Conservation (phyloP, 2,113 vertebrate genomes). For the Mugil cephalus region DNA sequence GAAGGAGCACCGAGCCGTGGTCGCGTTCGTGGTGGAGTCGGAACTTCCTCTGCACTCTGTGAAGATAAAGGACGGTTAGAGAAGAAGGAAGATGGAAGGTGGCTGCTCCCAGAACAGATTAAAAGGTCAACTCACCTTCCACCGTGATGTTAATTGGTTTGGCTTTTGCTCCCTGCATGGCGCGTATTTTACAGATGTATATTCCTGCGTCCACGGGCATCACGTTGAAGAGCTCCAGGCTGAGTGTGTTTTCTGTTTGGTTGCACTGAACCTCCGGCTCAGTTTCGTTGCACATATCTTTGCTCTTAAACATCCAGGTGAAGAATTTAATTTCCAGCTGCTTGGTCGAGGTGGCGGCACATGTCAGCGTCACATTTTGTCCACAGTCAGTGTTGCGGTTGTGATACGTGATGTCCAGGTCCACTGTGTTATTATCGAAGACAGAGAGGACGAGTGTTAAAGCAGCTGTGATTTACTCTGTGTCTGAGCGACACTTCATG, state of each 20-base stretch:
- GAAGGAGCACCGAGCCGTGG: slow-evolving; percentile 42
- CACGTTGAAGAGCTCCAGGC: slow-evolving; percentile 51
- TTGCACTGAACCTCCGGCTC: neutral
- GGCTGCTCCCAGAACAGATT: neutral
- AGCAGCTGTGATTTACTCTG: too few relatives aligned
- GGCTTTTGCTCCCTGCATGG: rapidly evolving
- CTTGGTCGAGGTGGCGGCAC: neutral
- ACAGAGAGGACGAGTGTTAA: too few relatives aligned
- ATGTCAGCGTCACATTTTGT: slow-evolving; percentile 49
- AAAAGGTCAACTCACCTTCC: slow-evolving; percentile 49
- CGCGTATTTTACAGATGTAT: slow-evolving; percentile 65
- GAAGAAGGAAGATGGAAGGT: neutral
- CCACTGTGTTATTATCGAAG: slow-evolving; percentile 25
- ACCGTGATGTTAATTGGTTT: neutral
- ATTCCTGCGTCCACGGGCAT: slow-evolving; percentile 21
- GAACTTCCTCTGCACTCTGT: slow-evolving; percentile 28
- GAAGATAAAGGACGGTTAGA: slow-evolving; percentile 9
- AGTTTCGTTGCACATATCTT: neutral
- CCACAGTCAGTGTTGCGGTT: slow-evolving; percentile 22
- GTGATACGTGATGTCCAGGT: neutral
- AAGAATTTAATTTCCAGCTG: neutral
- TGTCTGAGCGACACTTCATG: too few relatives aligned
- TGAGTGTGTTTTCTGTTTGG: neutral
- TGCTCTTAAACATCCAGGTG: neutral
- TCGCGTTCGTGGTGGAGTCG: rapidly evolving